Conservation (phyloP, 2,888 invertebrate species). For the Luffia ferchaultella region DNA sequence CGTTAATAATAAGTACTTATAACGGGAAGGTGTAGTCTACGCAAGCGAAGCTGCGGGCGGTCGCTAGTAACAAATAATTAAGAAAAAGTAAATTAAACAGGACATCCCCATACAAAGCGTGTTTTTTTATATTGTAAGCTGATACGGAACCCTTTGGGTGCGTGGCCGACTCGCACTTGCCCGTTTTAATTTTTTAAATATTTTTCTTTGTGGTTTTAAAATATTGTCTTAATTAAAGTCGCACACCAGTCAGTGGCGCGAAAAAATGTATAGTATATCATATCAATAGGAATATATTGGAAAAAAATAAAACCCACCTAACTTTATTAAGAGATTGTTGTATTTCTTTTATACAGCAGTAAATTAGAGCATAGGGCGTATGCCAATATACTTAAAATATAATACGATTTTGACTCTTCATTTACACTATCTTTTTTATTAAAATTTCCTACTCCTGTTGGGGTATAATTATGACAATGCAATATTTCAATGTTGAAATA, state of each 20-base stretch:
- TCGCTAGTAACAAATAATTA: too few relatives aligned
- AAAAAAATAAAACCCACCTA: constrained; percentile 22
- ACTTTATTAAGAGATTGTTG: constrained; percentile 41
- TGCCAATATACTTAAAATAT: constrained; percentile 52
- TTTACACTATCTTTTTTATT: constrained; percentile 35
- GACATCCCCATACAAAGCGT: too few relatives aligned
- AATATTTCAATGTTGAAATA: constrained; percentile 29
- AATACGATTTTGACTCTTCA: constrained; percentile 60
- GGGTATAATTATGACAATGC: constrained; percentile 26
- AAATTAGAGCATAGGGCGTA: constrained; percentile 43
- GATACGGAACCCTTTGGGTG: not conserved
- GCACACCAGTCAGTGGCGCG: too few relatives aligned
- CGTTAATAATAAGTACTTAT: too few relatives aligned
- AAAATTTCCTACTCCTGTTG: constrained; percentile 16
- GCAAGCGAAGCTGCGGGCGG: too few relatives aligned
- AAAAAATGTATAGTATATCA: too few relatives aligned
- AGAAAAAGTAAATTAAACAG: too few relatives aligned
- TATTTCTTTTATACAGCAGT: constrained; percentile 55
- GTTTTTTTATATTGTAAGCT: too few relatives aligned
- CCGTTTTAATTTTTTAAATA: not conserved
- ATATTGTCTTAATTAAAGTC: too few relatives aligned
- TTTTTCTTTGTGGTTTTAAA: too few relatives aligned
- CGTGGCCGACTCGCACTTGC: not conserved
- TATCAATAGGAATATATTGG: not conserved
- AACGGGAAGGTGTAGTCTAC: too few relatives aligned